These are phyloP conservation scores for Choristoneura rosaceana DNA, from an alignment of 2,888 invertebrate genomes.

Conservation along the genomic window DNA sequence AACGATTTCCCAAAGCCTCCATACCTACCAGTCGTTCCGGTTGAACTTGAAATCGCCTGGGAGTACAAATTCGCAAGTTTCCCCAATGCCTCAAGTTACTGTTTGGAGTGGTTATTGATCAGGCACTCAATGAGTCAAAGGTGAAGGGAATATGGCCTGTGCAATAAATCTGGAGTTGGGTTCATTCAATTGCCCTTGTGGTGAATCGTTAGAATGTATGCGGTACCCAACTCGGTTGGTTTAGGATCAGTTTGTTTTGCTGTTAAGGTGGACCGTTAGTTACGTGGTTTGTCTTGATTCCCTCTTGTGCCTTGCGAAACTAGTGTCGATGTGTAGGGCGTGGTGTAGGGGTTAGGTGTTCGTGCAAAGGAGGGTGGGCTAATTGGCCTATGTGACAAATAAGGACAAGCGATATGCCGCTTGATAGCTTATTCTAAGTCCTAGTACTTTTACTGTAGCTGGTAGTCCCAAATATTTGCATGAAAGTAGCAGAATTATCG, in stretches of 20 bases:
- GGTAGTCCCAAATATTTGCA: no score
- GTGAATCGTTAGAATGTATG: conserved; percentile 11
- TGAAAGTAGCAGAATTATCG: no score
- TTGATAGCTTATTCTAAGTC: no score
- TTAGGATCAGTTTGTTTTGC: conserved; percentile 11
- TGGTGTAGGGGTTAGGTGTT: background rate
- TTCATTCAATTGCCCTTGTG: conserved; percentile 23
- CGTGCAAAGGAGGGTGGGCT: no score
- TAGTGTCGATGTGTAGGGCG: background rate
- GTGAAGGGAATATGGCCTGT: background rate
- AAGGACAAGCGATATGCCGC: no score
- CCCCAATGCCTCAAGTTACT: conserved; percentile 14
- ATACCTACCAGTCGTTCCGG: background rate
- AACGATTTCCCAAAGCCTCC: conserved; percentile 15
- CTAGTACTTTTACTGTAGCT: no score
- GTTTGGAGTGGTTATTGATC: conserved; percentile 35
- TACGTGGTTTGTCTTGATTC: background rate
- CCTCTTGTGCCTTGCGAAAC: background rate
- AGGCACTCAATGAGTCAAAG: conserved; percentile 19
- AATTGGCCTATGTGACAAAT: no score
- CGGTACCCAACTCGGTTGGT: conserved; percentile 9
- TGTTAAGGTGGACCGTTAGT: conserved; percentile 3
- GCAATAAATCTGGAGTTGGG: conserved; percentile 22
- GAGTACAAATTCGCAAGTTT: conserved; percentile 19
- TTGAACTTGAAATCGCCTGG: conserved; percentile 25